These are phyloP conservation scores for Artibeus jamaicensis DNA, from an alignment of 2,797 vertebrate genomes.

Conservation along the genomic window DNA sequence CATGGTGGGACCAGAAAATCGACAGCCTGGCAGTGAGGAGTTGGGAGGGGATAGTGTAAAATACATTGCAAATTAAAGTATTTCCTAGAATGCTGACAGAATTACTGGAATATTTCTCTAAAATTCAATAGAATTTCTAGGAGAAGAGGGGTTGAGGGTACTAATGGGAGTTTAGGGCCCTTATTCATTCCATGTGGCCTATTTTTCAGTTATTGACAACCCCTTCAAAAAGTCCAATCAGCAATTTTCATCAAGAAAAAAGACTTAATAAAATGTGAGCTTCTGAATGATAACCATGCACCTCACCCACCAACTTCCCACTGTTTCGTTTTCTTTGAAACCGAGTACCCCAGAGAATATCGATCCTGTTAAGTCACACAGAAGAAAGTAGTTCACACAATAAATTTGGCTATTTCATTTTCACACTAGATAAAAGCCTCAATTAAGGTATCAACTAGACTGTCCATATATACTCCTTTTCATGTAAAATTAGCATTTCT, in stretches of 20 bases:
- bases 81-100: neutral
- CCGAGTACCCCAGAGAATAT: neutral
- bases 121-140: neutral
- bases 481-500: constrained; percentile 34
- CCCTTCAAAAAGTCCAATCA: neutral
- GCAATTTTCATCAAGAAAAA: neutral
- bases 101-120: neutral
- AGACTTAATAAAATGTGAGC: neutral
- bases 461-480: neutral
- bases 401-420: constrained; percentile 33
- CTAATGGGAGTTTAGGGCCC: neutral
- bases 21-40: neutral
- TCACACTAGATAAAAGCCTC: constrained; percentile 38
- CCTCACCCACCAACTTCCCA: neutral
- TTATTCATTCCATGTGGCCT: neutral
- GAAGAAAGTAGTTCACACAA: neutral
- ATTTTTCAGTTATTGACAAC: neutral
- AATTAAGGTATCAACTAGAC: constrained; percentile 13
- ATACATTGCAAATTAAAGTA: neutral
- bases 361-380: neutral
- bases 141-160: neutral
- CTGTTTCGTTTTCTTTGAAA: constrained; percentile 18
- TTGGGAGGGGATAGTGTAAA: neutral
- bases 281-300: neutral
- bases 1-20: neutral